These are phyloP conservation scores for Nemapogon koenigi DNA, from an alignment of 2,888 invertebrate species.

Conservation along the genomic window DNA sequence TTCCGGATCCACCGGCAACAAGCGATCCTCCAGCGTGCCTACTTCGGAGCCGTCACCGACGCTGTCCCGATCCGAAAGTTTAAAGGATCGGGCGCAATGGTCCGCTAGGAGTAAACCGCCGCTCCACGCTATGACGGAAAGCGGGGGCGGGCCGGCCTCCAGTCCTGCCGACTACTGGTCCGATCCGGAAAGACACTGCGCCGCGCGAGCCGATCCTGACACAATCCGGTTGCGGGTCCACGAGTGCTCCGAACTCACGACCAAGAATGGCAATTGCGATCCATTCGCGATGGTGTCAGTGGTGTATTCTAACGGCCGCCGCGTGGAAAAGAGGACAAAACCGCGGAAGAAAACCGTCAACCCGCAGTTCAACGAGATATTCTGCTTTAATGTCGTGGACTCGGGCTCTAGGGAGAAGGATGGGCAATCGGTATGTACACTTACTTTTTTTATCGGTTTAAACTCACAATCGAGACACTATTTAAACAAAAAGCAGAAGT, in stretches of 20 bases:
- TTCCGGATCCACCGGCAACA: constrained; percentile 55
- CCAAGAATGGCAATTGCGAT: constrained; percentile 90
- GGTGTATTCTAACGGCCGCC: constrained; percentile 80
- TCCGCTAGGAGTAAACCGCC: constrained; percentile 40
- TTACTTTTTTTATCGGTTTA: neutral
- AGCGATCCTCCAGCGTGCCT: constrained; percentile 40
- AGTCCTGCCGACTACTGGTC: constrained; percentile 59
- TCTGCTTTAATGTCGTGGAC: constrained; percentile 75
- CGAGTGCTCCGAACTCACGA: constrained; percentile 87
- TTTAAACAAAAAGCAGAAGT: too few relatives aligned
- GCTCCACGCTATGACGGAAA: constrained; percentile 49
- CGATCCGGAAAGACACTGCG: constrained; percentile 55
- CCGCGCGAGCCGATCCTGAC: constrained; percentile 51
- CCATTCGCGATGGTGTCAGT: constrained; percentile 86
- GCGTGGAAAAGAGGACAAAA: constrained; percentile 81
- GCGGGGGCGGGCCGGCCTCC: constrained; percentile 38
- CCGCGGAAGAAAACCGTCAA: constrained; percentile 89
- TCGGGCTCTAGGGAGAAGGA: constrained; percentile 61
- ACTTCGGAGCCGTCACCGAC: constrained; percentile 43
- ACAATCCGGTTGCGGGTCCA: constrained; percentile 70
- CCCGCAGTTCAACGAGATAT: constrained; percentile 88
- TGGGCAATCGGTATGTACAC: constrained; percentile 56
- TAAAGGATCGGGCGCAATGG: constrained; percentile 54
- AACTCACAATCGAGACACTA: too few relatives aligned
- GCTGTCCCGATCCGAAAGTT: constrained; percentile 52